Evolutionary conservation across 1,140 invertebrate species (phyloP), one percentile per base, ranked within the genome.

Genomic region (Diorhabda carinulata): DNA sequence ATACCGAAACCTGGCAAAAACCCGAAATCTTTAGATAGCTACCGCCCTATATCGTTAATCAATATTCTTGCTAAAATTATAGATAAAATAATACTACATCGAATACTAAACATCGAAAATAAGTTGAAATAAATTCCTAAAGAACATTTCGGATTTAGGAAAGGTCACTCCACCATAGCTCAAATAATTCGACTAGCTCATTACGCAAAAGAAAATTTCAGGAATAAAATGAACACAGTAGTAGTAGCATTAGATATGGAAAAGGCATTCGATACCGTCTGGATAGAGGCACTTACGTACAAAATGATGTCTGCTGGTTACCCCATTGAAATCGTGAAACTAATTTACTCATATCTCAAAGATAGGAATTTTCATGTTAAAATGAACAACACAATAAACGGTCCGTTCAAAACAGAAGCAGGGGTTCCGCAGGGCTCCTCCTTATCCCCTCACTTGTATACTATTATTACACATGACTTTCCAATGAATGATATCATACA

Each of bases 101-200:
- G 70, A 43, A 6, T 61, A 6, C 7, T 25, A 61, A 7, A n/a
- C 72, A 67, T 40, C 77, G 1, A 72, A 68, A 5, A 78, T 80
- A 77, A 78, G 73, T 69, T 65, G 74, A 42, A 74, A 79, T 5
- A 67, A 75, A 0, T 73, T 56, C 25, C 74, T 74, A 73, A 77
- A 59, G 56, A 79, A 5, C 80, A 84, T 68, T 83, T 81, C 72
- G 82, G 80, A 0, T 84, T 84, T 57, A 73, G 78, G 72, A 44
- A 43, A 43, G 61, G 67, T 7, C 78, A 81, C 43, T 76, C 66
- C 5, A 83, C 81, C 0, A 72, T 73, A 0, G 76, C 81, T 64
- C 81, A 83, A 68, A 43, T 82, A 3, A 59, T 76, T 0, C 67
- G 78, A 61, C 73, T 84, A 10, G 74, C 74, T 0, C 77, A 79